phyloP scores from a whole-genome alignment of 2,113 vertebrate genomes.

The Capreolus pygargus region DNA sequence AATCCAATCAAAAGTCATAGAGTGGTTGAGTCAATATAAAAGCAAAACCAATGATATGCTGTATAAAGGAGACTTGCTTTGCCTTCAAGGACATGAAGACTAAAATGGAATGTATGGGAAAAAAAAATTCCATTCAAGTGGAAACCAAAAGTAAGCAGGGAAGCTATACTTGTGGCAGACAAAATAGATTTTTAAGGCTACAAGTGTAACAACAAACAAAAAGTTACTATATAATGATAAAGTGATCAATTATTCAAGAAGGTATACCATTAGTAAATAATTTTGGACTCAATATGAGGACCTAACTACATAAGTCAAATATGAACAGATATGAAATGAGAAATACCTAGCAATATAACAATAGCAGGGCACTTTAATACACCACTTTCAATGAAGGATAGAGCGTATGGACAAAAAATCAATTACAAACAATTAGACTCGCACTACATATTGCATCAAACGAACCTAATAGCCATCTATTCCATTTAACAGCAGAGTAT shows the following conservation, averaged over 20 bases:
- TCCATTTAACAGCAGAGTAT: not conserved
- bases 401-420: not conserved
- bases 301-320: not conserved
- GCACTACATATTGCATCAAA: too few relatives aligned
- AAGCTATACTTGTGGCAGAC: not conserved
- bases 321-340: not conserved
- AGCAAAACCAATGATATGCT: not conserved
- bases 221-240: not conserved
- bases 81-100: not conserved
- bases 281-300: not conserved
- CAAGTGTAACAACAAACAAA: not conserved
- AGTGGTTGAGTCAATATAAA: not conserved
- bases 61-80: not conserved
- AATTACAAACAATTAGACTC: not conserved
- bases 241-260: not conserved
- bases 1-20: not conserved
- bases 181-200: not conserved
- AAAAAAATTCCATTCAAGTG: not conserved
- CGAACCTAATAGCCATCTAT: not conserved
- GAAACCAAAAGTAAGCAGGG: not conserved
- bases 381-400: not conserved
- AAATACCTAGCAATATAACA: not conserved
- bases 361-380: not conserved
- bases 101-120: not conserved
- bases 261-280: not conserved